Base-by-base conservation (phyloP, 2,888 invertebrate genomes). In the Agrypnus murinus region DNA sequence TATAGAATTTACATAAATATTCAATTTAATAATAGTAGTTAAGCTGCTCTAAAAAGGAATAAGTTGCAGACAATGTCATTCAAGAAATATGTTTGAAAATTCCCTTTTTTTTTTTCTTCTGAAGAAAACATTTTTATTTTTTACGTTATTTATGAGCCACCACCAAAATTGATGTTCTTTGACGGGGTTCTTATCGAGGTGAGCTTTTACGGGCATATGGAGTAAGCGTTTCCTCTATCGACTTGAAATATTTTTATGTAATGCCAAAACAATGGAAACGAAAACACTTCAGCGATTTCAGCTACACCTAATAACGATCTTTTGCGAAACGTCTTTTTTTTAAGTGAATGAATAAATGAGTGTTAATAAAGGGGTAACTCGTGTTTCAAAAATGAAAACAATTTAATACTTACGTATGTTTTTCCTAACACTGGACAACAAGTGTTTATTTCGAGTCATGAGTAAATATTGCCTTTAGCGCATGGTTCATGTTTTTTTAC, bases 191-290 rank as follows among this genome's bases (percentile, higher is more conserved):
- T 50, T 25, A 50, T 50, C 17, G 50, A 31, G 31, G 50, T 31
- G 50, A 50, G 31, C 46, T 19, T 8, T 46, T 19, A 10, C 17
- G 17, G 19, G 19, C 46, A 8, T 46, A 46, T 46, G 19, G 19
- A 46, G 25, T 46, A 19, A 17, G 19, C 25, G 48, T 17, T 10
- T 48, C n/a, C 31, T 25, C 32, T 12, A 50, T 25, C 50, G 31
- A 31, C 9, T 31, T 50, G 50, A 50, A 50, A 50, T 50, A 50
- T 50, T 50, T 32, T 31, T 46, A 46, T 19, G 46, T 46, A 46
- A 46, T 46, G 46, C 19, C 46, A 46, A 46, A 46, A 46, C 46
- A 50, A 31, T 50, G 12, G 12, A 50, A 50, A 25, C 46, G 19
- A 19, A 19, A 46, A 46, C 19, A 46, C 19, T 19, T 19, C 7